Percentiles rank a stretch among this genome's conserved stretches.
These are phyloP conservation scores for Eidolon helvum DNA, from an alignment of 2,113 vertebrate species.

Conservation along the genomic window DNA sequence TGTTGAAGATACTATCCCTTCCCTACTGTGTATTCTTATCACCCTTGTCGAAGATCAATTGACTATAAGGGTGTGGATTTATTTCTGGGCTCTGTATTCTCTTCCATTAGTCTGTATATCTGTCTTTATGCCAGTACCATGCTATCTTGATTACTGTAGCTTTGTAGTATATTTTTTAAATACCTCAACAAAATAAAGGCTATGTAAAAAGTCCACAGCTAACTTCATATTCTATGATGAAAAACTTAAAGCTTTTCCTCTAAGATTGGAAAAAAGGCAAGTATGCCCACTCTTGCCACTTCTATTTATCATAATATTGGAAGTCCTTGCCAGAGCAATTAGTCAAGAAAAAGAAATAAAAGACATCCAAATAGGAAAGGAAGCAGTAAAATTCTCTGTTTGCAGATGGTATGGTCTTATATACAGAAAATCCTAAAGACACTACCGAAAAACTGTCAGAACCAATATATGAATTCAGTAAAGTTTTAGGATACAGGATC, in stretches of 20 bases:
- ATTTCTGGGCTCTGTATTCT: background rate
- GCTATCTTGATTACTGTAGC: background rate
- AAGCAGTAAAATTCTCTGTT: background rate
- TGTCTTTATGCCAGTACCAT: background rate
- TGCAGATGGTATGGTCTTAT: background rate
- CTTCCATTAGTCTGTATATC: background rate
- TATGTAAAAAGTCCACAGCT: background rate
- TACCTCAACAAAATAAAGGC: background rate
- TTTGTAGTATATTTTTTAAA: constrained; percentile 14
- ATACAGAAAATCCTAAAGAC: background rate
- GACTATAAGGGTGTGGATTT: background rate
- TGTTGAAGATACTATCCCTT: background rate
- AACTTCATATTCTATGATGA: background rate
- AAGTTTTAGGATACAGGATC: background rate
- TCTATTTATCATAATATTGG: background rate
- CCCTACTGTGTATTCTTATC: background rate
- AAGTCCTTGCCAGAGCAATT: background rate
- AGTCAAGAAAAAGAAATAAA: background rate
- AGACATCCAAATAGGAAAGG: background rate
- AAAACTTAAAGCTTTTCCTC: background rate
- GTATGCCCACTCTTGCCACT: background rate
- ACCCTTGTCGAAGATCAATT: background rate
- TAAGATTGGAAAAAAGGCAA: background rate
- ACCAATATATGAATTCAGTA: background rate
- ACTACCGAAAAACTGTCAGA: background rate